phyloP scores from a whole-genome alignment of 2,113 vertebrate genomes.

The Callospermophilus lateralis region DNA sequence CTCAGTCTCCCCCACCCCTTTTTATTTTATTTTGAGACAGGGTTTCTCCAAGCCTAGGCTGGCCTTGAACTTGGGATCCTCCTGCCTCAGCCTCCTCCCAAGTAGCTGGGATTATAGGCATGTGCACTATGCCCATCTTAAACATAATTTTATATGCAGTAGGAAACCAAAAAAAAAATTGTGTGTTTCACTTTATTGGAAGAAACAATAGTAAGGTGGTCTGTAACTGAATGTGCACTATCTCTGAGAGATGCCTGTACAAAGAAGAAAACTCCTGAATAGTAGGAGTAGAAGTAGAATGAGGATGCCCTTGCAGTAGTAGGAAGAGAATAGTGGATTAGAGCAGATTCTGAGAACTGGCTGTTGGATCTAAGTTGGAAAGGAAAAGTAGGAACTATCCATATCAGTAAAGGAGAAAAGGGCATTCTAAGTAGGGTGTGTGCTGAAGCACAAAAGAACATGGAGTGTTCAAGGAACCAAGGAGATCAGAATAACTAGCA shows the following conservation, averaged over 20 bases:
- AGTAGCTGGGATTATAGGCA: no score
- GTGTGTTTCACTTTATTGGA: neutral
- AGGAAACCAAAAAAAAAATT: neutral
- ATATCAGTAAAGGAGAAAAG: neutral
- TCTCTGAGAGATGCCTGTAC: neutral
- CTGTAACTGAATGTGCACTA: neutral
- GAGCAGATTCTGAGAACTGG: neutral
- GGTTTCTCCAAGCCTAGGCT: no score
- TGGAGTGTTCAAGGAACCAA: neutral
- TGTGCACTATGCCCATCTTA: no score
- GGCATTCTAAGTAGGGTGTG: neutral
- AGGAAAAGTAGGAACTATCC: neutral
- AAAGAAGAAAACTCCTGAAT: neutral
- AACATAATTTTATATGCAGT: no score
- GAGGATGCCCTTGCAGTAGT: neutral
- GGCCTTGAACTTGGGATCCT: no score
- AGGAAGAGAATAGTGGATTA: neutral
- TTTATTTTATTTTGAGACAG: no score
- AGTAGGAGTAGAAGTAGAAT: neutral
- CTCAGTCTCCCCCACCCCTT: no score
- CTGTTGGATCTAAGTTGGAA: neutral
- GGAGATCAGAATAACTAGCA: neutral
- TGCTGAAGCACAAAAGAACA: neutral
- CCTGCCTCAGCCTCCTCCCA: no score
- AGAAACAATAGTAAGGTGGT: neutral